Conservation (phyloP, 2,113 vertebrate genomes). For the Elgaria multicarinata region DNA sequence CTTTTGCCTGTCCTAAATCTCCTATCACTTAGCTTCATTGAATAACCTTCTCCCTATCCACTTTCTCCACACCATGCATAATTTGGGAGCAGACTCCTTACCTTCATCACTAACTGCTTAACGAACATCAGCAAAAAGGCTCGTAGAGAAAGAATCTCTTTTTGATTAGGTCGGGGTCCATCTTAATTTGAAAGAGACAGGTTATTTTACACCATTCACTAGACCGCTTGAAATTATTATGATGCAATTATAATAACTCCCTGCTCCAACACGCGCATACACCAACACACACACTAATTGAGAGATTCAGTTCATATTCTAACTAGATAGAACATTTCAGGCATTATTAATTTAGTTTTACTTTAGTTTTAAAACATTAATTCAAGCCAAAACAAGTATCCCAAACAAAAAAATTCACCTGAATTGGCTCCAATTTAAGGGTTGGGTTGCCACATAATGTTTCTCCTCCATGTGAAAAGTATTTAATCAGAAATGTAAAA, state of each 20-base stretch:
- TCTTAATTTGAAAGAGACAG: conserved; percentile 75
- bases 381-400: background rate
- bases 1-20: too few species aligned
- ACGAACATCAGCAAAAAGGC: conserved; percentile 94
- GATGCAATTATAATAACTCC: background rate
- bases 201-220: background rate
- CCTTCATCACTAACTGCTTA: conserved; percentile 98
- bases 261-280: too few species aligned
- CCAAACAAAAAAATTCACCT: background rate
- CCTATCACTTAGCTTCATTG: too few species aligned
- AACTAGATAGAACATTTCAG: background rate
- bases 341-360: background rate
- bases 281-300: background rate
- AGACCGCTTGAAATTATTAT: background rate
- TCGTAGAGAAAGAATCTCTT: conserved; percentile 90
- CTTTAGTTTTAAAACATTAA: background rate
- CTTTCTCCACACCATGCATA: too few species aligned
- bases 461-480: background rate
- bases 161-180: conserved; percentile 91
- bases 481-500: background rate
- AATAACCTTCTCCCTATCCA: too few species aligned
- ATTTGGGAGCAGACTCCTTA: conserved; percentile 56
- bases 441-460: background rate
- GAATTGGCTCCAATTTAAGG: background rate
- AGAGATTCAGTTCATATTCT: background rate